Evolutionary conservation across 2,113 vertebrate species (phyloP).

Genomic region (Oncorhynchus mykiss): DNA sequence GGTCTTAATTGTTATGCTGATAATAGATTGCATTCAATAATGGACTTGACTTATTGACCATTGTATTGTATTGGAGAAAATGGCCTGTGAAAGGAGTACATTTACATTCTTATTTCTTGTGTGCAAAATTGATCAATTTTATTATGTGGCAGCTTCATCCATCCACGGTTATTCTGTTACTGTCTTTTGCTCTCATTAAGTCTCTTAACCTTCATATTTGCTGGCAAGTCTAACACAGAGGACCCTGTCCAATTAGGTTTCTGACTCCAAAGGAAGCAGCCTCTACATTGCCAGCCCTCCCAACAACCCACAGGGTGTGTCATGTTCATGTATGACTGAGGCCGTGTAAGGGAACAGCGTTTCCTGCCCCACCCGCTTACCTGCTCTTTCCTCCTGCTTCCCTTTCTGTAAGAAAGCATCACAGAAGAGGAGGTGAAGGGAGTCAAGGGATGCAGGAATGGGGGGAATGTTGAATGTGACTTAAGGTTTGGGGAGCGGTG

Average conservation of each 20-base stretch:
- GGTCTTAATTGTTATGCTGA: background rate
- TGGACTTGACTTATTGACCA: too few species aligned
- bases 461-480: constrained; percentile 26
- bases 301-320: background rate
- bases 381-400: background rate
- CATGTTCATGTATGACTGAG: background rate
- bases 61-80: too few species aligned
- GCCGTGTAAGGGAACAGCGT: background rate
- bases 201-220: too few species aligned
- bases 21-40: background rate
- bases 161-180: too few species aligned
- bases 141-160: too few species aligned
- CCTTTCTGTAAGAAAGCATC: background rate
- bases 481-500: constrained; percentile 17
- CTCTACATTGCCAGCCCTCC: too few species aligned
- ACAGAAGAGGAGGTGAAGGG: background rate
- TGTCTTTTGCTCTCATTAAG: too few species aligned
- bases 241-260: too few species aligned
- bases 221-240: too few species aligned
- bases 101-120: background rate
- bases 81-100: background rate
- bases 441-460: constrained; percentile 2
- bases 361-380: background rate
- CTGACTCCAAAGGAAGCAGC: background rate
- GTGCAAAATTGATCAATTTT: background rate